These are phyloP conservation scores for Hydropsyche betteni DNA, from an alignment of 2,888 invertebrate species.

Conservation along the genomic window DNA sequence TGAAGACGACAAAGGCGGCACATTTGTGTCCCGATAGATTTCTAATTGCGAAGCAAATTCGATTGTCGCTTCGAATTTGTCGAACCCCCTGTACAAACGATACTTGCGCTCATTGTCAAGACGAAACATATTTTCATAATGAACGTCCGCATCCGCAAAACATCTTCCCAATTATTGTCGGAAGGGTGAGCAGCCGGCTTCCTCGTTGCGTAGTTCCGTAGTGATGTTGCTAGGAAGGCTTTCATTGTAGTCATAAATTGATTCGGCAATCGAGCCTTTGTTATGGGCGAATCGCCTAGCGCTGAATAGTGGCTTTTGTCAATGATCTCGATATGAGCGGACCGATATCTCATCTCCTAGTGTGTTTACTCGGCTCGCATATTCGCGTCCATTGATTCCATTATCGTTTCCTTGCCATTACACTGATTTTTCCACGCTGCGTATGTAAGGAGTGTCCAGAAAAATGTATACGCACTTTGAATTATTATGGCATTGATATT, in stretches of 20 bases:
- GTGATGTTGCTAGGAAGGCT: neutral
- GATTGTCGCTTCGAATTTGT: too few species aligned
- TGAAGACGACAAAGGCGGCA: too few species aligned
- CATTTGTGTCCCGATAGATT: too few species aligned
- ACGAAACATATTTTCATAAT: too few species aligned
- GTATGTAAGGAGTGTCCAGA: too few species aligned
- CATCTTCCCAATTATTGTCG: too few species aligned
- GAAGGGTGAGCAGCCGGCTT: neutral
- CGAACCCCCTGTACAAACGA: too few species aligned
- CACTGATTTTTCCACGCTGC: neutral
- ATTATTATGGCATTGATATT: too few species aligned
- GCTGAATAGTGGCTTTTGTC: slow-evolving; percentile 18
- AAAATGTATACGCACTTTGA: neutral
- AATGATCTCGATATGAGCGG: slow-evolving; percentile 21
- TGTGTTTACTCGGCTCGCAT: slow-evolving; percentile 10
- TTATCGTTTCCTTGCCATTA: slow-evolving; percentile 12
- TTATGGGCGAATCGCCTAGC: neutral
- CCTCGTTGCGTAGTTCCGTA: neutral
- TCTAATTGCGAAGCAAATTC: too few species aligned
- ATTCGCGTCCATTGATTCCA: neutral
- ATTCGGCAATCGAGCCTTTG: slow-evolving; percentile 20
- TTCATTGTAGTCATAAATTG: slow-evolving; percentile 17
- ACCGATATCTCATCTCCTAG: neutral
- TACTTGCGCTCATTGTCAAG: too few species aligned
- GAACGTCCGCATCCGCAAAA: too few species aligned